Base-by-base conservation (phyloP, 2,888 invertebrate species). In the Halocaridina rubra region DNA sequence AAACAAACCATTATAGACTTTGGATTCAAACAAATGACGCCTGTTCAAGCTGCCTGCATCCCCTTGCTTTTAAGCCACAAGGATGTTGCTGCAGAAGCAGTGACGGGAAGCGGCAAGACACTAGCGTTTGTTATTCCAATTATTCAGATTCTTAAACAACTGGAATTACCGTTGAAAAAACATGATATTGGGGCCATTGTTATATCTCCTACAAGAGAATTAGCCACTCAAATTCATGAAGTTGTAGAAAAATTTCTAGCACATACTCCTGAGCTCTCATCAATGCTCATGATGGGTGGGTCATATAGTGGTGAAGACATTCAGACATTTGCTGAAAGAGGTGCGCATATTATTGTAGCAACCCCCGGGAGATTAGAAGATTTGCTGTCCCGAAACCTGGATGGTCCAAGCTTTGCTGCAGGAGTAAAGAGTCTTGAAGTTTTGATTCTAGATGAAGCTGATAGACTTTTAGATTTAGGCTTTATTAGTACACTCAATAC, bases 21-120 rank as follows among this genome's bases (percentile, higher is more conserved):
- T 16, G 80, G 77, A 32, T 87, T 87, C 46, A 7, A 82, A 22
- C 90, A 90, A 16, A 93, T 93, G 92, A 94, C 94, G 29, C 94
- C 94, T 10, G 93, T 93, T 1, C 93, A 93, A 93, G 95, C 96
- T 3, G 96, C 97, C 0, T 95, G 96, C 80, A 98, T 98, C 89
- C 98, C 98, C 0, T 92, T 97, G 79, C 92, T 99, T 77, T 91
- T 98, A 78, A 94, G 94, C 8, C 96, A 96, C 89, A 98, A 98
- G 91, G 99, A 99, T 93, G 98, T 99, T 16, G 98, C 97, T 0
- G 99, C 96, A 0, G 98, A 99, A 91, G 99, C 99, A 3, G 97
- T 99, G 0, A 99, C 99, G 0, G 99, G 99, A 3, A 98, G 98
- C 88, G 99, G 99, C 0, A 99, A 99, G 92, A 99, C 99, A 0